These are phyloP conservation scores for Scolanthus callimorphus DNA, from an alignment of 92 coral and sea anemone genomes.

Conservation along the genomic window DNA sequence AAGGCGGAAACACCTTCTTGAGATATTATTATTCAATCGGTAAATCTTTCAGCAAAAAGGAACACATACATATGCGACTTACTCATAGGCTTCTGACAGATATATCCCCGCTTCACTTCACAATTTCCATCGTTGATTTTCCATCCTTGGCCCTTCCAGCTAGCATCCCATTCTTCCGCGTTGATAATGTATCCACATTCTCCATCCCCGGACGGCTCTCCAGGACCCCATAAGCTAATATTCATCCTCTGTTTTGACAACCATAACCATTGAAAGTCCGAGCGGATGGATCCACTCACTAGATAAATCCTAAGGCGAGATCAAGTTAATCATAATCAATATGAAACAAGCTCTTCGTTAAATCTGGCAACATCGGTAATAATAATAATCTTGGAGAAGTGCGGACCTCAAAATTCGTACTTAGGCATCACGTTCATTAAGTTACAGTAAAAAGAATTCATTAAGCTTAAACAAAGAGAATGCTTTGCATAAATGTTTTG, in stretches of 20 bases:
- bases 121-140: conserved; percentile 50
- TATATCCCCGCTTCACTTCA: conserved; percentile 5
- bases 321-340: no score
- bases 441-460: no score
- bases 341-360: no score
- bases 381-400: no score
- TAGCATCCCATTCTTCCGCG: conserved; percentile 15
- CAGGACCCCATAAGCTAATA: conserved; percentile 43
- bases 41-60: no score
- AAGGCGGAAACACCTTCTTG: no score
- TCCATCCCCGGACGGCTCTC: conserved; percentile 55
- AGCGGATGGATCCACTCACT: not conserved
- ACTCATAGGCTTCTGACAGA: conserved; percentile 34
- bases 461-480: no score
- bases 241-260: not conserved
- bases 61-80: not conserved
- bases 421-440: no score
- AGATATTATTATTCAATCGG: no score
- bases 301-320: not conserved
- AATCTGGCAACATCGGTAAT: no score
- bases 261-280: conserved; percentile 5
- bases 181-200: conserved; percentile 38
- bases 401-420: no score
- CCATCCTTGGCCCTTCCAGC: conserved; percentile 48
- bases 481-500: no score